phyloP scores from a whole-genome alignment of 1,140 invertebrate genomes.

The Periplaneta americana region DNA sequence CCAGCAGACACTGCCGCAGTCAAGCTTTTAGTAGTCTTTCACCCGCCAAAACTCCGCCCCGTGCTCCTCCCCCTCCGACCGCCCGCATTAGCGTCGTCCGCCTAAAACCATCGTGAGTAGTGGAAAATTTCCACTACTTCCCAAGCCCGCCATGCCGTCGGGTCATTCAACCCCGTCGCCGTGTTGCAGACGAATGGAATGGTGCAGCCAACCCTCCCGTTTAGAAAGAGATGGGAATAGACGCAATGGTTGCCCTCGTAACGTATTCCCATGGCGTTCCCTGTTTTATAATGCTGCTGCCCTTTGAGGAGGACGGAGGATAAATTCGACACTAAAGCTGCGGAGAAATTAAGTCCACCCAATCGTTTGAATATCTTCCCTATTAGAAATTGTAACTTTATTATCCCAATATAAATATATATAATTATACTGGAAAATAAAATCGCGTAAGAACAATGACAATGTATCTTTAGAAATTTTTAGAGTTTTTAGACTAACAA shows the following conservation, averaged over 20 bases:
- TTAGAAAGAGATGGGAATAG: background rate
- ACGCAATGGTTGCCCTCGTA: background rate
- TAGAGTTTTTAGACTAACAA: too few relatives aligned
- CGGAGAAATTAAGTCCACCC: background rate
- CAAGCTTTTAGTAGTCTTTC: background rate
- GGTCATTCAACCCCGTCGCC: conserved; percentile 8
- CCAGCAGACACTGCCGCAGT: background rate
- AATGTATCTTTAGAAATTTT: too few relatives aligned
- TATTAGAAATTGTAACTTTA: too few relatives aligned
- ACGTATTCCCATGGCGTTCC: background rate
- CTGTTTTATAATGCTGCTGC: background rate
- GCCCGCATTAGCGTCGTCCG: background rate
- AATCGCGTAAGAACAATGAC: too few relatives aligned
- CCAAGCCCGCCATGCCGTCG: background rate
- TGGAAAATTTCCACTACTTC: background rate
- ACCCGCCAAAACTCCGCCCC: background rate
- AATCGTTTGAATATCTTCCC: too few relatives aligned
- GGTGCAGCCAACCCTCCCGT: background rate
- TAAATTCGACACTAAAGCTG: background rate
- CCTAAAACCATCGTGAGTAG: too few relatives aligned
- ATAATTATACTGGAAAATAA: too few relatives aligned
- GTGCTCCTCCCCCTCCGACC: background rate
- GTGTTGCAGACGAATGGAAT: background rate
- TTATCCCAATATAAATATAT: too few relatives aligned
- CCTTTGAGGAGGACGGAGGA: background rate